Evolutionary conservation across 2,113 vertebrate genomes (phyloP), one percentile per base, ranked within the genome.

Genomic region (Kryptolebias marmoratus): DNA sequence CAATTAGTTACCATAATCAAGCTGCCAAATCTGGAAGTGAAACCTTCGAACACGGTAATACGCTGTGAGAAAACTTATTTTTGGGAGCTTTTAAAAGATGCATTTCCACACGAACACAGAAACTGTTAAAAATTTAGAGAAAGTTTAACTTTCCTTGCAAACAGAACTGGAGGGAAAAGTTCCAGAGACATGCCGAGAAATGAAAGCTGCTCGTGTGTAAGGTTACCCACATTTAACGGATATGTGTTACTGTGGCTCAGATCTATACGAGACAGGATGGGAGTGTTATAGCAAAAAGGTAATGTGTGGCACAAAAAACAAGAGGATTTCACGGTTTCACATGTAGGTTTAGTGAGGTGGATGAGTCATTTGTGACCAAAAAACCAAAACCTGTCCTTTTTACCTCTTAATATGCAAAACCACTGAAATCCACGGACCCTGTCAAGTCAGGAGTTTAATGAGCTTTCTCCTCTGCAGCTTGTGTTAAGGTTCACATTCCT

Each of bases 401-500:
- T 57, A 64, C 78, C 58, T 73, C 69, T 49, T 31, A 63, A 57
- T 50, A 62, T 62, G 67, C 70, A 75, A 65, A 16, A 79, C 74
- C 71, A 39, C 61, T 75, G 39, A 75, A 84, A 80, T 74, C 73
- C 84, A 82, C 4, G 61, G 74, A 75, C 63, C 76, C 57, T 71
- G 73, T 81, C 32, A 70, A 55, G 79, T 85, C 71, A 78, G 83
- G 75, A 86, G 87, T 88, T 90, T 92, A 91, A 92, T 89, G 83
- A 92, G 91, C 85, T 91, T 89, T 91, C 85, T 80, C 59, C 78
- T 88, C 87, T 5, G 52, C 79, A 83, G 85, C 84, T 81, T 68
- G 75, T 36, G 66, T 77, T 71, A 90, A 81, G 88, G 90, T 90
- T 90, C 87, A 91, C 87, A 92, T 93, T 93, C 92, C 90, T 89